These are phyloP conservation scores for Natrix natrix DNA, from an alignment of 2,797 vertebrate species.

Conservation along the genomic window DNA sequence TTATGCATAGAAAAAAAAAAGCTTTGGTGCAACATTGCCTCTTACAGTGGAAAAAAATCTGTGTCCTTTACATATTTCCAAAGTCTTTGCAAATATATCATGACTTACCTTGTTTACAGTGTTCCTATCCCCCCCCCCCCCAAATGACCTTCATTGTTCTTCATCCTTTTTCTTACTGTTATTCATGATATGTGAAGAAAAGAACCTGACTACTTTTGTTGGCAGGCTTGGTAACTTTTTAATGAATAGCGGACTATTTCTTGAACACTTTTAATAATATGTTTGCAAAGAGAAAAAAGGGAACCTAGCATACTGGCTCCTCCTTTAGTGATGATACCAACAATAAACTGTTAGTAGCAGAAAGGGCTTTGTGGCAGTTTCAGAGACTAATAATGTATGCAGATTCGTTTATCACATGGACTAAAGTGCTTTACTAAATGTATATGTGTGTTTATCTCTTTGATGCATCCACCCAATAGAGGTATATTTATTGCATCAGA, in stretches of 20 bases:
- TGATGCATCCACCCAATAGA: background rate
- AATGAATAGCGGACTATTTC: background rate
- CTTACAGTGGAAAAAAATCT: background rate
- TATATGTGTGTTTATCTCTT: background rate
- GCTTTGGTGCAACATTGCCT: background rate
- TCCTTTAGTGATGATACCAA: background rate
- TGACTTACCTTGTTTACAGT: background rate
- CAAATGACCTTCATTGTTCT: background rate
- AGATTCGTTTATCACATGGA: background rate
- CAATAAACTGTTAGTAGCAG: background rate
- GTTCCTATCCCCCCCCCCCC: accelerated
- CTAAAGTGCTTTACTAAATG: background rate
- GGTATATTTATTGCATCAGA: background rate
- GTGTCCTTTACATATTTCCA: background rate
- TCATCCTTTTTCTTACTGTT: background rate
- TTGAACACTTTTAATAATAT: background rate
- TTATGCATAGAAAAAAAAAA: background rate
- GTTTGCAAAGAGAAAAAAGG: background rate
- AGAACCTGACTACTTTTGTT: background rate
- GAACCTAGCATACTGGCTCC: background rate
- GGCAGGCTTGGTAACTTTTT: background rate
- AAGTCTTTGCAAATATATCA: background rate
- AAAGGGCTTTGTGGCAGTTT: background rate
- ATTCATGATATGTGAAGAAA: background rate
- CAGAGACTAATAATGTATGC: background rate